Percentiles rank a stretch among this genome's conserved stretches.
phyloP scores from a whole-genome alignment of 2,113 vertebrate genomes.

The Uria lomvia region DNA sequence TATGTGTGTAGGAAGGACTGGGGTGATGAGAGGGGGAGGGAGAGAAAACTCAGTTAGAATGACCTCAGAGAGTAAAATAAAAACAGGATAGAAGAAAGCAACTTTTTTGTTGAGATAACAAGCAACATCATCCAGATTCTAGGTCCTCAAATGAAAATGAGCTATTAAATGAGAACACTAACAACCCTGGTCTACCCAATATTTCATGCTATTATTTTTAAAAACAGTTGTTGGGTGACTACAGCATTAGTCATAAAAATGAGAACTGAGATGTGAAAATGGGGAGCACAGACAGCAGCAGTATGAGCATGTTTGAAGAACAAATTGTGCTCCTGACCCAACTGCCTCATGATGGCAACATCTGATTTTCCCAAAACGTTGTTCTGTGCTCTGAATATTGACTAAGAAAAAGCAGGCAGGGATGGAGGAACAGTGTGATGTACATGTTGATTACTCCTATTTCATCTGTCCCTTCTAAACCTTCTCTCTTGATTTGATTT shows the following conservation, averaged over 20 bases:
- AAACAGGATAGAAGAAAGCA: not conserved
- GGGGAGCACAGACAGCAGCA: not conserved
- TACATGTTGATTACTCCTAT: not conserved
- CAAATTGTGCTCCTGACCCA: not conserved
- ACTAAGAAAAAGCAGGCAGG: not conserved
- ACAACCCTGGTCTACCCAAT: not conserved
- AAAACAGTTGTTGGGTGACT: not conserved
- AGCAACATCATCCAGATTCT: not conserved
- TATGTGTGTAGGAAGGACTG: not conserved
- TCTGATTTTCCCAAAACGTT: not conserved
- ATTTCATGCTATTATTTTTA: not conserved
- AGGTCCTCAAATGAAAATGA: not conserved
- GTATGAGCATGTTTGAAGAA: not conserved
- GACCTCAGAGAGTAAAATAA: not conserved
- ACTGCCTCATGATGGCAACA: fast-evolving
- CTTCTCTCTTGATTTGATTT: not conserved
- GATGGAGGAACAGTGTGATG: not conserved
- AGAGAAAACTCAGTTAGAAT: not conserved
- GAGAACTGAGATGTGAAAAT: not conserved
- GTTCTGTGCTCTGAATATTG: fast-evolving
- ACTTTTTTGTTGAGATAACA: not conserved
- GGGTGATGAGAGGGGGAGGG: not conserved
- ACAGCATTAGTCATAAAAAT: not conserved
- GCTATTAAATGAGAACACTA: not conserved
- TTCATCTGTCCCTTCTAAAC: not conserved